These are phyloP conservation scores for Mugil cephalus DNA, from an alignment of 2,113 vertebrate species.

Conservation along the genomic window DNA sequence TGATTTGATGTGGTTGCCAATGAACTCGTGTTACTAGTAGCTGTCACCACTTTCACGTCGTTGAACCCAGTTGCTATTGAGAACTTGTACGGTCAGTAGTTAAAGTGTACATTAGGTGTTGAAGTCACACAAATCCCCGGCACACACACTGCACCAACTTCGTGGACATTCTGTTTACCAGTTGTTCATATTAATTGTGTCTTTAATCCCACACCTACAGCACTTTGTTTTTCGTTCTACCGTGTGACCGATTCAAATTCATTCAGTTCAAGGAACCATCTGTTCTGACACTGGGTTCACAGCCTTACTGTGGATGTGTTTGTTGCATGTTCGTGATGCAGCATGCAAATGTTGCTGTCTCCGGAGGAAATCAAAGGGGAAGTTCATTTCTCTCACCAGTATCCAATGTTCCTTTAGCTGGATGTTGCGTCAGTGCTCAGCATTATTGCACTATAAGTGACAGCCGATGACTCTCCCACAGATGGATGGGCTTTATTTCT, in stretches of 20 bases:
- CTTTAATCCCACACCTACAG: neutral
- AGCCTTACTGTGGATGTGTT: neutral
- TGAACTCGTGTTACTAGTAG: too few relatives aligned
- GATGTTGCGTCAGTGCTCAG: conserved; percentile 16
- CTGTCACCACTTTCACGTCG: too few relatives aligned
- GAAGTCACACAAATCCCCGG: neutral
- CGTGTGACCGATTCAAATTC: conserved; percentile 9
- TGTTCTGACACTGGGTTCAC: conserved; percentile 3
- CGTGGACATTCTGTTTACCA: neutral
- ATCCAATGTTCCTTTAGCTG: conserved; percentile 45
- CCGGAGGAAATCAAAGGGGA: conserved; percentile 31
- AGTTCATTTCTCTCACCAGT: conserved; percentile 46
- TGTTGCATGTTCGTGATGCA: neutral
- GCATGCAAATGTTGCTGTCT: conserved; percentile 34
- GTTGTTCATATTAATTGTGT: neutral
- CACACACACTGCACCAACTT: too few relatives aligned
- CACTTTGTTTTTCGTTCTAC: neutral
- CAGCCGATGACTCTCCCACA: conserved; percentile 23
- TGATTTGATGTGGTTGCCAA: too few relatives aligned
- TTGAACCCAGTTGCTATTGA: too few relatives aligned
- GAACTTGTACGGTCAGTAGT: too few relatives aligned
- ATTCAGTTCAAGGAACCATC: conserved; percentile 5
- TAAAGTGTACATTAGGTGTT: neutral
- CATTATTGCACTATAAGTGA: conserved; percentile 47
- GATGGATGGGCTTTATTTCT: conserved; percentile 46